phyloP scores from a whole-genome alignment of 2,888 invertebrate genomes.

The Pemphredon lugubris region DNA sequence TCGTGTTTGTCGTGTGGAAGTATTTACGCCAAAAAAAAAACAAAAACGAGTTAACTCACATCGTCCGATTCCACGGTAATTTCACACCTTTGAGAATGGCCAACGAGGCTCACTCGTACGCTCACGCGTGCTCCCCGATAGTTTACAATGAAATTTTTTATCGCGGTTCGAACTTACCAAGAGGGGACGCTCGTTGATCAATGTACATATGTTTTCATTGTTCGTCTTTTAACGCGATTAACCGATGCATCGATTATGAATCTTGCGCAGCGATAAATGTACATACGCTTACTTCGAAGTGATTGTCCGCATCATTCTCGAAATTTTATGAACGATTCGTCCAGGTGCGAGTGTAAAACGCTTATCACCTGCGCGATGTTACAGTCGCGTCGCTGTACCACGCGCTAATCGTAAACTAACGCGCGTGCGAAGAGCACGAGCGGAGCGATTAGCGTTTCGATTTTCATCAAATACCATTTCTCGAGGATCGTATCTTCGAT shows the following conservation, averaged over 20 bases:
- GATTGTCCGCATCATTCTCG: neutral
- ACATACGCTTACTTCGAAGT: neutral
- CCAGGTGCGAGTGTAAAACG: too few relatives aligned
- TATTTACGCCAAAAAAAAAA: neutral
- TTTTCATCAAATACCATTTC: too few relatives aligned
- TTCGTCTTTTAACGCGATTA: neutral
- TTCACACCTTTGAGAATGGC: too few relatives aligned
- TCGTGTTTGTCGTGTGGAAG: constrained; percentile 64
- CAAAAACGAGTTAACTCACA: neutral
- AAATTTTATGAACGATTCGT: too few relatives aligned
- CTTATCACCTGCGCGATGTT: too few relatives aligned
- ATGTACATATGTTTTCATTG: neutral
- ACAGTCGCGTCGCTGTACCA: too few relatives aligned
- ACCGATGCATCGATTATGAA: neutral
- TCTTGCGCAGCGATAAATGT: neutral
- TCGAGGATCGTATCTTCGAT: too few relatives aligned
- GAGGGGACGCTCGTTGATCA: neutral
- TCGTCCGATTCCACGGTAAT: neutral
- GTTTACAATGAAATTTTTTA: too few relatives aligned
- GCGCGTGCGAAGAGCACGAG: too few relatives aligned
- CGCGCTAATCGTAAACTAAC: too few relatives aligned
- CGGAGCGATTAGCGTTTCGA: too few relatives aligned
- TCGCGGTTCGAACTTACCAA: constrained; percentile 7
- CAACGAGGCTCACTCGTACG: neutral
- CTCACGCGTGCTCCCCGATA: constrained; percentile 14